Base-by-base conservation (phyloP, 2,888 invertebrate species). In the Cyclophora punctaria region DNA sequence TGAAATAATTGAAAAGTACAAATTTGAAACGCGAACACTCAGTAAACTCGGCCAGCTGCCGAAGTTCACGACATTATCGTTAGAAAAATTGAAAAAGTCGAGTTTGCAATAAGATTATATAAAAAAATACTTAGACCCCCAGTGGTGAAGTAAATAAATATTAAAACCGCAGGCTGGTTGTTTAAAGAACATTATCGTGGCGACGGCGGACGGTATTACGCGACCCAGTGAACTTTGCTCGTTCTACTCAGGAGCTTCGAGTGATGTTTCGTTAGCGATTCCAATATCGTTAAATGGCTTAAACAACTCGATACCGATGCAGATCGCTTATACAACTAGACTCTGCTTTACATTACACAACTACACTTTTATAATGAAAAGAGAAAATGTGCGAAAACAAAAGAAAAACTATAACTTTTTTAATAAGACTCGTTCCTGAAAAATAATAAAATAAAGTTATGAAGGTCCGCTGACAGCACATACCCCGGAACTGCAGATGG, bases 1-100 rank as follows among this genome's bases (percentile, higher is more conserved):
- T 64, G 69, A 68, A 69, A 75, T 77, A 75, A 75, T 78, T 77
- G 76, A 77, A 77, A 72, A 78, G 75, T 77, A 75, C 71, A 71
- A 73, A 74, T 72, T 73, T 68, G 63, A 68, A 75, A 69, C 66
- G 65, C 67, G 67, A 63, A 56, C 62, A 60, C 63, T 55, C 51
- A 57, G 59, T 57, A 64, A 64, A 64, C 63, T 60, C 63, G 55
- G 57, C 65, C 67, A 62, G 61, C 66, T 66, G 68, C 59, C 63
- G 57, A 73, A 75, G 68, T 75, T 76, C 62, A 64, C 66, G 62
- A 71, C 69, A 67, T 77, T 74, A 74, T 68, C 71, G 70, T 73
- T 71, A 73, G 67, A 73, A 78, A 75, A 78, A 78, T 68, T 66
- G 62, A 64, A 66, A 74, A 74, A 70, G 65, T 71, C 64, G 56